A percentile compares a stretch with the other conserved stretches of the same genome.
These are phyloP conservation scores for Lophotis ruficrista DNA, from an alignment of 2,113 vertebrate genomes.

Conservation along the genomic window DNA sequence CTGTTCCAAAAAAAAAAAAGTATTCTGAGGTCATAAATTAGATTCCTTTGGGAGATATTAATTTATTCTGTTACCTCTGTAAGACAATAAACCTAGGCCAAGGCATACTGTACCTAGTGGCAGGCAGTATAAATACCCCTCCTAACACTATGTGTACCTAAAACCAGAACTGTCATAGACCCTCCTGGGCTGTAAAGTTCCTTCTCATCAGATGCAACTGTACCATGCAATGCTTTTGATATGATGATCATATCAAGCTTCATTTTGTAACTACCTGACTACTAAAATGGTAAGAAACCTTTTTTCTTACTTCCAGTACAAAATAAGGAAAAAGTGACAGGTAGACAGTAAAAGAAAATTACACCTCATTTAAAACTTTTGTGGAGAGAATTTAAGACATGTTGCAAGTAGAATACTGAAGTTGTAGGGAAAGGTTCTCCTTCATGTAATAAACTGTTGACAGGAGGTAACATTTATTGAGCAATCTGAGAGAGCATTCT, in stretches of 20 bases:
- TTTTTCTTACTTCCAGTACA: neutral
- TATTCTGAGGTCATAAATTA: neutral
- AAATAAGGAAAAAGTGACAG: neutral
- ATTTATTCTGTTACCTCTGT: neutral
- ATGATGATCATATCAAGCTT: neutral
- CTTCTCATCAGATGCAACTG: neutral
- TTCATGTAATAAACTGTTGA: neutral
- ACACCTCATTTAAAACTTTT: neutral
- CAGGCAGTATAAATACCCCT: neutral
- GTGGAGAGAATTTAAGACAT: neutral
- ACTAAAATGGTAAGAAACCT: neutral
- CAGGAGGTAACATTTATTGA: neutral
- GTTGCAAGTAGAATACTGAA: neutral
- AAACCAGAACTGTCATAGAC: neutral
- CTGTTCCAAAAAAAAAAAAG: neutral
- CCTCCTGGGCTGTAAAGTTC: neutral
- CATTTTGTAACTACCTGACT: neutral
- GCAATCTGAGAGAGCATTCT: neutral
- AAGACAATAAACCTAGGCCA: neutral
- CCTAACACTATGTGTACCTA: neutral
- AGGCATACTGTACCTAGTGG: neutral
- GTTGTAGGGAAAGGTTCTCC: neutral
- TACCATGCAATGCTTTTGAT: neutral
- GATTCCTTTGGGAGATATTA: neutral
- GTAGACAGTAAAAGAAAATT: neutral